Conservation (phyloP, 2,113 vertebrate genomes). For the Sigmodon hispidus region DNA sequence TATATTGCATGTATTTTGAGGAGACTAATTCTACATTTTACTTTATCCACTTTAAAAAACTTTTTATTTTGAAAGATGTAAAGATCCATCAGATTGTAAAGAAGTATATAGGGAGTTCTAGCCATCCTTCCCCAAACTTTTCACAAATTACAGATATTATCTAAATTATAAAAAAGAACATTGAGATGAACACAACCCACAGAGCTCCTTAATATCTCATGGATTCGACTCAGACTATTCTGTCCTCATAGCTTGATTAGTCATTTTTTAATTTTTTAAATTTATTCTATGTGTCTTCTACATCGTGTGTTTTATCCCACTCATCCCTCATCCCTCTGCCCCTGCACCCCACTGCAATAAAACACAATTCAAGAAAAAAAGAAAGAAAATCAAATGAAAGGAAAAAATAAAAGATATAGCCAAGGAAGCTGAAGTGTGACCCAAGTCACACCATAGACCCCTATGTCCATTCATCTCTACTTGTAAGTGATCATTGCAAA, state of each 20-base stretch:
- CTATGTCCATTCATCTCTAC: no score
- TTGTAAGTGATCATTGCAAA: no score
- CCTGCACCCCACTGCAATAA: no score
- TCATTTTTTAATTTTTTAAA: no score
- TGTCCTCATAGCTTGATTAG: not conserved
- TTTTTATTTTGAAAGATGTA: slow-evolving; percentile 3
- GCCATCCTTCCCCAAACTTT: not conserved
- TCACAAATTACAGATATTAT: not conserved
- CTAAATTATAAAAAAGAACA: not conserved
- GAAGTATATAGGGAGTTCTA: not conserved
- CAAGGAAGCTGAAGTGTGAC: no score
- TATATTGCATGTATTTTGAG: not conserved
- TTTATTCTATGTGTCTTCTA: no score
- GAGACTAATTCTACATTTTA: not conserved
- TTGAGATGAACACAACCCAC: not conserved
- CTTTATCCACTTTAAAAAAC: not conserved
- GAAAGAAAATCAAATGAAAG: no score
- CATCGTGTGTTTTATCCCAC: no score
- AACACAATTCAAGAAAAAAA: no score
- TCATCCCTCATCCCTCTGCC: no score
- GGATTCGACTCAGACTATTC: not conserved
- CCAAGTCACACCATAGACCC: no score
- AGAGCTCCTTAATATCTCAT: not conserved
- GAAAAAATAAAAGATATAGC: no score
- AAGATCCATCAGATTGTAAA: not conserved